These are phyloP conservation scores for Aphelenchoides bicaudatus DNA, from an alignment of 2,888 invertebrate genomes.

Conservation along the genomic window DNA sequence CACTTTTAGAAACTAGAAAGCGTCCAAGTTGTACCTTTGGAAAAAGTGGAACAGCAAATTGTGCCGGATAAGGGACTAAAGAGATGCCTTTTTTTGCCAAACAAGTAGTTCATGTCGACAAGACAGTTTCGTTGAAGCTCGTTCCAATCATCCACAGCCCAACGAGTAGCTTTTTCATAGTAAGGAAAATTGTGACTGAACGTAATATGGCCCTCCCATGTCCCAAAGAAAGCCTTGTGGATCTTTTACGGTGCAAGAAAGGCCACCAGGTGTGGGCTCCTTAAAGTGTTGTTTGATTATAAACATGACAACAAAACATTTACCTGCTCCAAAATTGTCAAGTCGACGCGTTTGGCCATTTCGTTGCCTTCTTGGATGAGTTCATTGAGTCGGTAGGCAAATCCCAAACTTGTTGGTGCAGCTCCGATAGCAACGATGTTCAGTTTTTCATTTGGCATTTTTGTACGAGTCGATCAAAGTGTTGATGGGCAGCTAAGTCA, in stretches of 20 bases:
- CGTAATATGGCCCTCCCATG: constrained; percentile 60
- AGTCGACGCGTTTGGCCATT: constrained; percentile 47
- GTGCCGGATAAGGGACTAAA: constrained; percentile 58
- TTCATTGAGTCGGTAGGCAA: constrained; percentile 57
- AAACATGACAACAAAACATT: constrained; percentile 8
- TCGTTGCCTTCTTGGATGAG: constrained; percentile 39
- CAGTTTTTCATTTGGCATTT: no score
- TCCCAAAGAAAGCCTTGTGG: constrained; percentile 60
- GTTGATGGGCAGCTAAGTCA: no score
- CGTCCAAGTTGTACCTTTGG: no score
- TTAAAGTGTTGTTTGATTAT: constrained; percentile 17
- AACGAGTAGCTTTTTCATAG: constrained; percentile 57
- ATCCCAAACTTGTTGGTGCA: constrained; percentile 59
- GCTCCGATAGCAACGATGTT: constrained; percentile 54
- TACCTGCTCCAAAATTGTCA: constrained; percentile 52
- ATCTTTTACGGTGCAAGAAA: constrained; percentile 56
- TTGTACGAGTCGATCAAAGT: no score
- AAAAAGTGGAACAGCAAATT: constrained; percentile 59
- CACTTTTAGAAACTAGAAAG: no score
- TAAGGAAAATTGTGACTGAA: constrained; percentile 59
- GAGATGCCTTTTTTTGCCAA: constrained; percentile 50
- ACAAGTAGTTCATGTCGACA: constrained; percentile 59
- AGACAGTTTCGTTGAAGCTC: constrained; percentile 53
- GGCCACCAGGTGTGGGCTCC: constrained; percentile 46
- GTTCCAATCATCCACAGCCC: constrained; percentile 60